Evolutionary conservation across 2,797 vertebrate genomes (phyloP).

Genomic region (Ibycter americanus): DNA sequence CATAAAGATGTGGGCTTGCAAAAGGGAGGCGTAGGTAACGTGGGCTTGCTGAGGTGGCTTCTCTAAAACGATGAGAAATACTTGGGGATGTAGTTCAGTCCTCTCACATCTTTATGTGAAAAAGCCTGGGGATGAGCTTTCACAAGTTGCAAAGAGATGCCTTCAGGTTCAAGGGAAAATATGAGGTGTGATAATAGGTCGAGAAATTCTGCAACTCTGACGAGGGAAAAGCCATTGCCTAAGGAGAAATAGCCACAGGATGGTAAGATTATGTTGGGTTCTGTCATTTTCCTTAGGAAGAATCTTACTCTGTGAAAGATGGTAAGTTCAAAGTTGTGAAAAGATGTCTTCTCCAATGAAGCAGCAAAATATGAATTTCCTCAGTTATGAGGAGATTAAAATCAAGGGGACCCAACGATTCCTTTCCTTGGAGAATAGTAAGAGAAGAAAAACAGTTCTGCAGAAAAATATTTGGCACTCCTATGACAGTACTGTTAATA

Average conservation of each 20-base stretch:
- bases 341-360: neutral
- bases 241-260: neutral
- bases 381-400: neutral
- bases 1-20: neutral
- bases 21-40: neutral
- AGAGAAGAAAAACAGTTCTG: neutral
- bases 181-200: neutral
- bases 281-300: neutral
- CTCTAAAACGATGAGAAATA: neutral
- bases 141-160: neutral
- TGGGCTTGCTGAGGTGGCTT: neutral
- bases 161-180: neutral
- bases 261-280: neutral
- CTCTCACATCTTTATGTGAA: neutral
- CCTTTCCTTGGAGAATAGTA: neutral
- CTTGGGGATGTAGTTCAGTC: neutral
- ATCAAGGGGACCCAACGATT: neutral
- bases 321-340: neutral
- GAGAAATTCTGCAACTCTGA: neutral
- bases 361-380: neutral
- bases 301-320: neutral
- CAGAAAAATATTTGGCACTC: neutral
- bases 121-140: neutral
- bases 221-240: neutral
- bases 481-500: neutral